These are phyloP conservation scores for Cephus spinipes DNA, from an alignment of 2,888 invertebrate genomes.

Conservation along the genomic window DNA sequence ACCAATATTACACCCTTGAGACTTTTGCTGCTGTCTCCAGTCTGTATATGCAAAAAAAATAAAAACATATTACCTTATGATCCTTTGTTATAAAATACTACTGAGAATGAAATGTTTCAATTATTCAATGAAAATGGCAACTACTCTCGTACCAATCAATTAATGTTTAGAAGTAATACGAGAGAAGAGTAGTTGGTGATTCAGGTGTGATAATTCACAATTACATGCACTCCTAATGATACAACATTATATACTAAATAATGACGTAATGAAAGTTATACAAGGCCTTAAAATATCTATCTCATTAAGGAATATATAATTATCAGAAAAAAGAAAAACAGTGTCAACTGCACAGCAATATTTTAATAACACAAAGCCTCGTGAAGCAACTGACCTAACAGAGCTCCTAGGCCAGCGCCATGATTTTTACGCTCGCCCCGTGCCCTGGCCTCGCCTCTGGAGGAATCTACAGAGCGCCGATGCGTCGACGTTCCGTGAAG, in stretches of 20 bases:
- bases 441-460: slow-evolving; percentile 53
- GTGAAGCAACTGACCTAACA: slow-evolving; percentile 46
- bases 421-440: slow-evolving; percentile 58
- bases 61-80: background rate
- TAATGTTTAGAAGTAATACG: background rate
- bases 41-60: slow-evolving; percentile 49
- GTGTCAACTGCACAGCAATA: background rate
- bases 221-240: background rate
- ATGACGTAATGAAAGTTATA: background rate
- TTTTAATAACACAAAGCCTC: background rate
- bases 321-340: background rate
- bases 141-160: background rate
- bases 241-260: background rate
- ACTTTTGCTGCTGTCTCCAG: slow-evolving; percentile 58
- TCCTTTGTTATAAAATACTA: background rate
- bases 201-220: background rate
- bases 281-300: background rate
- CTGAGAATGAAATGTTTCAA: background rate
- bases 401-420: slow-evolving; percentile 61
- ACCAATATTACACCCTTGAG: slow-evolving; percentile 50
- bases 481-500: slow-evolving; percentile 42
- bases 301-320: background rate
- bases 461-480: slow-evolving; percentile 51
- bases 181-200: background rate
- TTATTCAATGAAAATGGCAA: background rate